Base-by-base conservation (phyloP, 2,113 vertebrate species). In the Arvicanthis niloticus region DNA sequence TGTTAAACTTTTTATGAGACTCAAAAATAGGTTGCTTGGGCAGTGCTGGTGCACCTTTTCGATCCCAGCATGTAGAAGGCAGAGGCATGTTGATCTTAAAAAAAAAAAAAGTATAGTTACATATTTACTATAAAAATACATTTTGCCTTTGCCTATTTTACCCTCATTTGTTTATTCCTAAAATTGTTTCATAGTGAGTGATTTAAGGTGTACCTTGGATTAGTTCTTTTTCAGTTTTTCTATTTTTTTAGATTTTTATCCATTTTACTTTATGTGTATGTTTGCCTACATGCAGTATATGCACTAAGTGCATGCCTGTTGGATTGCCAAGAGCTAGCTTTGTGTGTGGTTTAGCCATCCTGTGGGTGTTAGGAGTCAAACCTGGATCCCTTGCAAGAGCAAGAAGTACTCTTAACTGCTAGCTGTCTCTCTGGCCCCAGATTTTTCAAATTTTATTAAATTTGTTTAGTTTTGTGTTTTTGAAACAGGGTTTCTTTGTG, bases 1-100 rank as follows among this genome's bases (percentile, higher is more conserved):
- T 85, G 90, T 26, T 86, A 67, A 86, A 88, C 40, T 89, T 89
- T 95, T 40, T 73, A 93, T 84, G 77, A 62, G 26, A 88, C 78
- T 62, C 22, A 68, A 48, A 80, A 65, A 29, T 73, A 53, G 26
- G 26, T 75, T 5, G 51, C 31, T 37, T 37, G 34, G 13, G n/a
- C n/a, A 53, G 48, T 34, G 31, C 34, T 34, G 45, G 6, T 53
- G 15, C 7, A 80, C 31, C 5, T 45, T 26, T 51, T 34, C 51
- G 9, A 22, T 75, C 21, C 72, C 17, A 75, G 72, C n/a, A 12
- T n/a, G 42, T n/a, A 75, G n/a, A 73, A 75, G n/a, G 21, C n/a
- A 75, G 72, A 75, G n/a, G 72, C 72, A 42, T n/a, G 21, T n/a
- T 75, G n/a, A 53, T 53, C 15, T 53, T 40, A 4, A 37, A 6